phyloP scores from a whole-genome alignment of 2,888 invertebrate genomes.

The Eueremaeus valkanovi region DNA sequence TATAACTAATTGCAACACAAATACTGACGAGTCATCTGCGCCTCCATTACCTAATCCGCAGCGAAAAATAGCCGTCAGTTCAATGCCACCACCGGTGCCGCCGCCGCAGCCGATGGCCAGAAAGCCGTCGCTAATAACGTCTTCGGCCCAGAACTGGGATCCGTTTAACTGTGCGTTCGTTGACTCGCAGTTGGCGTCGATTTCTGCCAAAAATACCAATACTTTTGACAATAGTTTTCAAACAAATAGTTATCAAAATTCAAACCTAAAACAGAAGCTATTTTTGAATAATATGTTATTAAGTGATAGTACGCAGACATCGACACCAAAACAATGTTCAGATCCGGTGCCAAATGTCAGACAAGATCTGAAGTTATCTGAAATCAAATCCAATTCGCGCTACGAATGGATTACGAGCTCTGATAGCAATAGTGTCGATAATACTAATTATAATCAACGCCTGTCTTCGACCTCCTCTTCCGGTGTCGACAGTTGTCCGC shows the following conservation, averaged over 20 bases:
- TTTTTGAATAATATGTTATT: not conserved
- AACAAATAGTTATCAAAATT: too few relatives aligned
- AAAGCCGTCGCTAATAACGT: not conserved
- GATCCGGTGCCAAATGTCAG: not conserved
- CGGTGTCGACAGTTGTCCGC: not conserved
- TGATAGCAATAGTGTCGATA: not conserved
- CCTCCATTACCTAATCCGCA: slow-evolving; percentile 28
- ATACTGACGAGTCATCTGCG: not conserved
- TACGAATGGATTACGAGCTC: slow-evolving; percentile 20
- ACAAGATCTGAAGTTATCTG: slow-evolving; percentile 8
- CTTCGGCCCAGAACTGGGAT: too few relatives aligned
- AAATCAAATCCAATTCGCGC: not conserved
- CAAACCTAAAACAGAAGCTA: not conserved
- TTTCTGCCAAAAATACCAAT: not conserved
- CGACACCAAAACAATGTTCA: slow-evolving; percentile 1
- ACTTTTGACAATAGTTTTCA: not conserved
- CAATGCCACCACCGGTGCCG: not conserved
- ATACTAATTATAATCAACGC: not conserved
- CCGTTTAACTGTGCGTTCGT: slow-evolving; percentile 30
- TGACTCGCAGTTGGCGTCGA: slow-evolving; percentile 10
- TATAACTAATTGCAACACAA: not conserved
- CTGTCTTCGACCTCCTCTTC: not conserved
- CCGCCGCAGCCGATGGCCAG: slow-evolving; percentile 17
- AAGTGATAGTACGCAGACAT: not conserved
- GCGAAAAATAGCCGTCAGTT: not conserved